A percentile compares a stretch with the other conserved stretches of the same genome.
phyloP scores from a whole-genome alignment of 2,888 invertebrate species.

The Syrista parreyssii region DNA sequence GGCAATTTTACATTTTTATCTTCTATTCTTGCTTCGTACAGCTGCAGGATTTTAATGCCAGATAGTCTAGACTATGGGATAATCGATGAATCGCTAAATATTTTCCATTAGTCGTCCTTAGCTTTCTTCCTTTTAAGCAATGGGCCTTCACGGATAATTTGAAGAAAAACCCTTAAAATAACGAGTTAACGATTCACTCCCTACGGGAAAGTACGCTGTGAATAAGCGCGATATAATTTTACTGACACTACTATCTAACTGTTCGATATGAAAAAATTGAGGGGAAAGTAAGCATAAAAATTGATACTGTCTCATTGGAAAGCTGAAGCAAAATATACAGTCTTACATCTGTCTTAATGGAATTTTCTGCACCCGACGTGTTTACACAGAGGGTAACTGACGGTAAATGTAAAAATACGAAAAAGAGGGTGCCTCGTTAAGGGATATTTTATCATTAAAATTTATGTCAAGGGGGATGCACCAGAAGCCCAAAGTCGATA shows the following conservation, averaged over 20 bases:
- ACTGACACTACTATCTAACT: neutral
- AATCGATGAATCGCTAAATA: neutral
- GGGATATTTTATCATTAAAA: conserved; percentile 35
- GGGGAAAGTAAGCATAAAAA: neutral
- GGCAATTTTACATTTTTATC: neutral
- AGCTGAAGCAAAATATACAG: neutral
- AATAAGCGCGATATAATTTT: neutral
- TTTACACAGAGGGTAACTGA: neutral
- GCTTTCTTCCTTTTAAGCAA: neutral
- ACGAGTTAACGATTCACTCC: neutral
- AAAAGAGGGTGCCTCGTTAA: neutral
- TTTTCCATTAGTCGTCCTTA: neutral
- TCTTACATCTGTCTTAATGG: neutral
- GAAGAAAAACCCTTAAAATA: neutral
- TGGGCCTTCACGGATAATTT: neutral
- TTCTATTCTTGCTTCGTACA: neutral
- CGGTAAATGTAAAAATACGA: neutral
- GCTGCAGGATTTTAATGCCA: neutral
- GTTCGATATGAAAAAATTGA: neutral
- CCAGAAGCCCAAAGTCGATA: neutral
- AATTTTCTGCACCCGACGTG: neutral
- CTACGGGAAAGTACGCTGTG: neutral
- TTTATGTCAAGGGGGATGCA: conserved; percentile 44
- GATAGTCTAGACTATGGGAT: neutral
- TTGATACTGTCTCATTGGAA: neutral